Percentiles rank a stretch among this genome's conserved stretches.
These are phyloP conservation scores for Panthera leo DNA, from an alignment of 2,113 vertebrate genomes.

Conservation along the genomic window DNA sequence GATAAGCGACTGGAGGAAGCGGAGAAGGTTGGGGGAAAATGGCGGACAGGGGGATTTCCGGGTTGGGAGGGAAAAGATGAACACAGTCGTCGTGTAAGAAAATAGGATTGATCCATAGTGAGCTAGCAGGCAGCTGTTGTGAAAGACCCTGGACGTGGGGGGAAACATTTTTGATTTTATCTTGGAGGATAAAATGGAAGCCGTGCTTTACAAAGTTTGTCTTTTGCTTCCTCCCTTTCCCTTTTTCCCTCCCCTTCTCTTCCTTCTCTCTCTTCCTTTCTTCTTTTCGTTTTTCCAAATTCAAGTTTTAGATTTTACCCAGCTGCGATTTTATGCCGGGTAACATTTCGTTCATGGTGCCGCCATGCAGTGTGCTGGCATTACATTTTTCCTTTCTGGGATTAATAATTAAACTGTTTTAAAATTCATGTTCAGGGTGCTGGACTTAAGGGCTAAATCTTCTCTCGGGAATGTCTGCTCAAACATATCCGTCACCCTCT, in stretches of 20 bases:
- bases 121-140: background rate
- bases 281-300: background rate
- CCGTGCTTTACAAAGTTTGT: background rate
- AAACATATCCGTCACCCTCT: background rate
- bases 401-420: background rate
- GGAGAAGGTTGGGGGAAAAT: background rate
- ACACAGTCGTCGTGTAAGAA: background rate
- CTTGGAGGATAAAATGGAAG: background rate
- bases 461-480: background rate
- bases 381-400: background rate
- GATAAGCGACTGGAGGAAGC: background rate
- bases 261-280: background rate
- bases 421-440: background rate
- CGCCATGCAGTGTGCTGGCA: background rate
- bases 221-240: background rate
- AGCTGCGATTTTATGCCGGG: background rate
- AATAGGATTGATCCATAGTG: background rate
- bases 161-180: background rate
- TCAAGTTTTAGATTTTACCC: background rate
- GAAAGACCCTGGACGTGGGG: background rate
- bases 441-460: background rate
- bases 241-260: background rate
- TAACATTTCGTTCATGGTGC: background rate
- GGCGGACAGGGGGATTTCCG: background rate
- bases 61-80: background rate